phyloP scores from a whole-genome alignment of 2,888 invertebrate species.

The Allophyes oxyacanthae region DNA sequence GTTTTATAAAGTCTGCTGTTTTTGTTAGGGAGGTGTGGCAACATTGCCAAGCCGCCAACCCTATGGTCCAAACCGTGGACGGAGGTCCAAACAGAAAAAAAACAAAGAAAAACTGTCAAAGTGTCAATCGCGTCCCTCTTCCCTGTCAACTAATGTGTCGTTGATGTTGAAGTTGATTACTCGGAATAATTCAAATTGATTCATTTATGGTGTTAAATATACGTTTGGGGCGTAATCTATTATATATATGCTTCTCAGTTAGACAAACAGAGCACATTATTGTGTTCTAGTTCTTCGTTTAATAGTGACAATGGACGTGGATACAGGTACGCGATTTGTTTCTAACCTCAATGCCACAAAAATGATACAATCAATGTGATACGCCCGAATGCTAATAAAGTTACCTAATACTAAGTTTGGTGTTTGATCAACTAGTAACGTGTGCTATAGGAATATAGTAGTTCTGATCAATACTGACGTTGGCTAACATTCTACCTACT shows the following conservation, averaged over 20 bases:
- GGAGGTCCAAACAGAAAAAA: no score
- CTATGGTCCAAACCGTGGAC: no score
- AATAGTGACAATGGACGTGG: slow-evolving; percentile 74
- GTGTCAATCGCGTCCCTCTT: no score
- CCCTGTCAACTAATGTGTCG: no score
- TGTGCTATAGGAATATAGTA: not conserved
- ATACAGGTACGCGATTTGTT: slow-evolving; percentile 72
- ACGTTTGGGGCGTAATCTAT: slow-evolving; percentile 1
- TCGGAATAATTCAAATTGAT: not conserved
- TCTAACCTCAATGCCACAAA: slow-evolving; percentile 60
- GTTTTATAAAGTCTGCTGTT: no score
- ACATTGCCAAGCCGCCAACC: no score
- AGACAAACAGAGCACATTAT: slow-evolving; percentile 39
- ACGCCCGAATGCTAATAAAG: not conserved
- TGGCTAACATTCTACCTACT: no score
- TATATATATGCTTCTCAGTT: slow-evolving; percentile 40
- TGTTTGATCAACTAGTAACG: not conserved
- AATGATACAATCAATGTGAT: slow-evolving; percentile 3
- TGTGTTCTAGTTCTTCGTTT: slow-evolving; percentile 39
- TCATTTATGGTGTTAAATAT: slow-evolving; percentile 8
- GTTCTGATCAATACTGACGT: no score
- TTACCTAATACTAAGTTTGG: not conserved
- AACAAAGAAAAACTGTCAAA: no score
- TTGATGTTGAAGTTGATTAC: no score
- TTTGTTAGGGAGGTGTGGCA: no score